A percentile compares a stretch with the other conserved stretches of the same genome.
phyloP scores from a whole-genome alignment of 2,113 vertebrate genomes.

The Oenanthe melanoleuca region DNA sequence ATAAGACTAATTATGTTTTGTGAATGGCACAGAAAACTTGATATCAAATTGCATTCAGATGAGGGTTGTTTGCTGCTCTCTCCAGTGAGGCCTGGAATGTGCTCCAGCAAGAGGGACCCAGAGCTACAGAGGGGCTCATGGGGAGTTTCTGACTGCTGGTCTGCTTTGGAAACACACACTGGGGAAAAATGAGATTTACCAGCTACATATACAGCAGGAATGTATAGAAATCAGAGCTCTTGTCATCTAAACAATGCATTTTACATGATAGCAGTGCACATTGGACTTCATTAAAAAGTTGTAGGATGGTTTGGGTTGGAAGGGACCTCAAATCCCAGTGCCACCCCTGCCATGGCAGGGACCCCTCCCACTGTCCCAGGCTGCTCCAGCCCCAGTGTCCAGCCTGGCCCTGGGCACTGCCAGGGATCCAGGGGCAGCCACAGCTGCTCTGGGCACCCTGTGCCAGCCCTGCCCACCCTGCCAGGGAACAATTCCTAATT shows the following conservation, averaged over 20 bases:
- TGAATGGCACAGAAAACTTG: slow-evolving; percentile 5
- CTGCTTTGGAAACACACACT: background rate
- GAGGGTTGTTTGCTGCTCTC: background rate
- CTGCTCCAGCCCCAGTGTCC: too few relatives aligned
- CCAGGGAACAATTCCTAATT: too few relatives aligned
- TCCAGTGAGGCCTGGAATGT: background rate
- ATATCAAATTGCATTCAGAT: background rate
- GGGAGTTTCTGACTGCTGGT: background rate
- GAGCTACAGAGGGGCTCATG: background rate
- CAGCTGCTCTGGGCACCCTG: too few relatives aligned
- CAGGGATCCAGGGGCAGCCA: too few relatives aligned
- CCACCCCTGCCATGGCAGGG: too few relatives aligned
- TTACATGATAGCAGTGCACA: background rate
- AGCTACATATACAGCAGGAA: background rate
- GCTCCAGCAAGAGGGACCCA: background rate
- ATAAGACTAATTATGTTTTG: slow-evolving; percentile 11
- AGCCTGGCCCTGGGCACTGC: too few relatives aligned
- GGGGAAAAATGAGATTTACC: background rate
- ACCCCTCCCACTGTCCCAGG: too few relatives aligned
- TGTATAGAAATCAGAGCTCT: background rate
- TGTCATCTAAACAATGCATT: background rate
- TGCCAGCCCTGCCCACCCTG: too few relatives aligned
- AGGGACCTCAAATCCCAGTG: too few relatives aligned
- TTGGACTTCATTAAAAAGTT: background rate
- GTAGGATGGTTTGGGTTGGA: background rate